These are phyloP conservation scores for Enteromius argenteus DNA, from an alignment of 2,797 vertebrate species.

Conservation along the genomic window DNA sequence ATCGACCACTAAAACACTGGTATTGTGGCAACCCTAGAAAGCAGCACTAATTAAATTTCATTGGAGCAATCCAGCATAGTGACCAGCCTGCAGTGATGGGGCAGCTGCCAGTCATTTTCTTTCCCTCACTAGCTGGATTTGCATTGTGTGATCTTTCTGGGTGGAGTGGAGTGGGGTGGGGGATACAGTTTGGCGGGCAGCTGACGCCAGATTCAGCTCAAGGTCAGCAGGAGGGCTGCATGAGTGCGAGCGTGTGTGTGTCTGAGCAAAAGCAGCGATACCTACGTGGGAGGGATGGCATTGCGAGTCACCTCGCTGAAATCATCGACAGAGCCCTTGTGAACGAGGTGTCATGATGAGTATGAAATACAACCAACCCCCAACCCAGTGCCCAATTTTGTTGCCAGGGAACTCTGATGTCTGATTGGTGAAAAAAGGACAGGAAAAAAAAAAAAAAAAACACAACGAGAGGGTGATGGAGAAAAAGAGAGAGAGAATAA, in stretches of 20 bases:
- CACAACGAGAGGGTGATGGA: conserved; percentile 14
- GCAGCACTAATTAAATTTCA: conserved; percentile 53
- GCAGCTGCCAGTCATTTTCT: conserved; percentile 29
- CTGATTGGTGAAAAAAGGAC: conserved; percentile 40
- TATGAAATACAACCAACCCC: conserved; percentile 43
- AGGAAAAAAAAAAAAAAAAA: neutral
- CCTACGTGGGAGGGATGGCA: conserved; percentile 42
- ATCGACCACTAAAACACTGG: neutral
- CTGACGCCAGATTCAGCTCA: conserved; percentile 62
- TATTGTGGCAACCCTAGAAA: neutral
- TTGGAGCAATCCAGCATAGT: conserved; percentile 51
- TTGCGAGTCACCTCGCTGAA: conserved; percentile 56
- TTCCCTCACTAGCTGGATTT: conserved; percentile 52
- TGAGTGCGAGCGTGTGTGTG: conserved; percentile 27
- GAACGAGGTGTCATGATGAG: conserved; percentile 58
- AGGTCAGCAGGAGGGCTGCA: conserved; percentile 54
- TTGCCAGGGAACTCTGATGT: conserved; percentile 58
- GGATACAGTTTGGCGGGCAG: conserved; percentile 52
- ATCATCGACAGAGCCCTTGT: conserved; percentile 53
- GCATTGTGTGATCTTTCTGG: conserved; percentile 61
- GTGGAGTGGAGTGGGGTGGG: conserved; percentile 22
- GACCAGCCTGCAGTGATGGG: conserved; percentile 55
- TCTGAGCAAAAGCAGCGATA: neutral
- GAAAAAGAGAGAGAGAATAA: conserved; percentile 42
- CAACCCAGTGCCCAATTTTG: conserved; percentile 47